A percentile compares a stretch with the other conserved stretches of the same genome.
Evolutionary conservation across 2,888 invertebrate species (phyloP).

Genomic region (Eubasilissa splendida): DNA sequence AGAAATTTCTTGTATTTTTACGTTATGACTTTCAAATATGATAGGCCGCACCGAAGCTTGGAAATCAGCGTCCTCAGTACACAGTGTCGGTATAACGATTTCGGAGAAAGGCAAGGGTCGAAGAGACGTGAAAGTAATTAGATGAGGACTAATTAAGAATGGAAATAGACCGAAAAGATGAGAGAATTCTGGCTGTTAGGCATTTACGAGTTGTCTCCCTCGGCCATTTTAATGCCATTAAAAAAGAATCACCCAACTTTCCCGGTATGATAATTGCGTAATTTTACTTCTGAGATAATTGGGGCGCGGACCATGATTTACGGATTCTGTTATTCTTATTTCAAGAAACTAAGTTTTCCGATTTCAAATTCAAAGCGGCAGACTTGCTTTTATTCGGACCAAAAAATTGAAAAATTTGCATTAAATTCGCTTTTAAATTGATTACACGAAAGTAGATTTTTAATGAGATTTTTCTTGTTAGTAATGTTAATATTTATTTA

Average conservation of each 20-base stretch:
- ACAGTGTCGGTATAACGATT: constrained; percentile 32
- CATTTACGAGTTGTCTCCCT: constrained; percentile 44
- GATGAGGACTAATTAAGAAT: constrained; percentile 55
- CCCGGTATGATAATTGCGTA: constrained; percentile 34
- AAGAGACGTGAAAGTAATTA: constrained; percentile 54
- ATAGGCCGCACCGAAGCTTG: not conserved
- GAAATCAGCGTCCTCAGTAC: constrained; percentile 1
- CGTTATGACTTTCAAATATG: not conserved
- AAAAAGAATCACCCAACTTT: constrained; percentile 47
- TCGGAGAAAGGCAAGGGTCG: constrained; percentile 27
- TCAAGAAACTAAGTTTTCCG: not conserved
- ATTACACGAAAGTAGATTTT: not conserved
- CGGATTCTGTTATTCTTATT: constrained; percentile 19
- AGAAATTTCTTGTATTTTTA: not conserved
- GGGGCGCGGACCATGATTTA: constrained; percentile 4
- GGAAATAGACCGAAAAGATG: constrained; percentile 52
- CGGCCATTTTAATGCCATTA: constrained; percentile 42
- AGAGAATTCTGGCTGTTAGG: constrained; percentile 44
- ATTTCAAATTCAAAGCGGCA: constrained; percentile 4
- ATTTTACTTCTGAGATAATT: constrained; percentile 32
- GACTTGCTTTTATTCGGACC: not conserved
- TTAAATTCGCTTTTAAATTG: not conserved
- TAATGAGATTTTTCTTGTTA: too few relatives aligned
- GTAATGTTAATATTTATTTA: too few relatives aligned
- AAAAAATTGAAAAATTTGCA: not conserved